Conservation (phyloP, 2,113 vertebrate species). For the Gnathonemus longibarbis region DNA sequence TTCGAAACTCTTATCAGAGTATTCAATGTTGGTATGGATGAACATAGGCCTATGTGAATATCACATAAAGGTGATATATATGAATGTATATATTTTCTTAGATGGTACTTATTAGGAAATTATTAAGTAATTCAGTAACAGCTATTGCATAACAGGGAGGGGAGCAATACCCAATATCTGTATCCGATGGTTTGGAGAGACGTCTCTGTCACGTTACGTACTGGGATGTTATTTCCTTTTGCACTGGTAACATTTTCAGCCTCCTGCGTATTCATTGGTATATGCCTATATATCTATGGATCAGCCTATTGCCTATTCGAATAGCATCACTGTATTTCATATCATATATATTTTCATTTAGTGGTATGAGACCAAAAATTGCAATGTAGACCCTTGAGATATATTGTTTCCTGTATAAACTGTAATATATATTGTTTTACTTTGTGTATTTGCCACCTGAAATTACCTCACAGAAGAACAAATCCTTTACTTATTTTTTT, state of each 20-base stretch:
- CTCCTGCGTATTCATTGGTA: neutral
- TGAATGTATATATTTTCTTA: neutral
- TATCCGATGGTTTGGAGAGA: neutral
- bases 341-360: slow-evolving; percentile 7
- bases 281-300: neutral
- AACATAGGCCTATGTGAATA: neutral
- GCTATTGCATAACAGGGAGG: neutral
- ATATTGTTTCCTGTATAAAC: neutral
- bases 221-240: neutral
- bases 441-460: neutral
- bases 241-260: neutral
- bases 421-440: neutral
- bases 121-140: neutral
- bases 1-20: neutral
- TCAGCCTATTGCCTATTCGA: neutral
- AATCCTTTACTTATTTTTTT: neutral
- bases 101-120: neutral
- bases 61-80: neutral
- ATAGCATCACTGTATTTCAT: neutral
- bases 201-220: neutral
- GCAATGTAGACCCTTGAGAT: neutral
- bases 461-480: neutral
- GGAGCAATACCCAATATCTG: neutral
- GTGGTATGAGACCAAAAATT: neutral
- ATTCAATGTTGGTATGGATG: neutral